Percentiles rank a stretch among this genome's conserved stretches.
These are phyloP conservation scores for Emydoidea blandingii DNA, from an alignment of 2,797 vertebrate species.

Conservation along the genomic window DNA sequence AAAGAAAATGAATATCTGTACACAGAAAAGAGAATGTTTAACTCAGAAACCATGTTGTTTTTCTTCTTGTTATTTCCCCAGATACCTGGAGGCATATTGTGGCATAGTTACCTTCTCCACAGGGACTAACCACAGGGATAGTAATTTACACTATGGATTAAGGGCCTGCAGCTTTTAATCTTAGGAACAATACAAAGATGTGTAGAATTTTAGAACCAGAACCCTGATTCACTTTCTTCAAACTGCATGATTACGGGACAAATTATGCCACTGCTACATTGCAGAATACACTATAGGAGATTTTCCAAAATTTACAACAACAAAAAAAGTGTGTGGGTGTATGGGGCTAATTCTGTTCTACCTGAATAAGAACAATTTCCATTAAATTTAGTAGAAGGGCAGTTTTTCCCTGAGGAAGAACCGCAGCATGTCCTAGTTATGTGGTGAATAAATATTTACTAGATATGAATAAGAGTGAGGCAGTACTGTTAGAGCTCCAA, in stretches of 20 bases:
- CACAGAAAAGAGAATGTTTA: neutral
- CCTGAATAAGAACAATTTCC: neutral
- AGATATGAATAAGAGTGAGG: neutral
- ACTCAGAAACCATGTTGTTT: neutral
- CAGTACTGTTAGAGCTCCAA: neutral
- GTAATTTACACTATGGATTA: neutral
- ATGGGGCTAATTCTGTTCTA: neutral
- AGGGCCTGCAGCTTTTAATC: neutral
- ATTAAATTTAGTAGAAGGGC: neutral
- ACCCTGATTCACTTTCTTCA: neutral
- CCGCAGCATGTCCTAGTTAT: neutral
- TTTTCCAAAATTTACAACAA: neutral
- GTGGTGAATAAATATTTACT: neutral
- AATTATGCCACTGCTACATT: neutral
- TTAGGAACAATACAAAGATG: conserved; percentile 7
- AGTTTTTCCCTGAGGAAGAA: neutral
- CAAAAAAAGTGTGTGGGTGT: neutral
- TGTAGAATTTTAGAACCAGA: neutral
- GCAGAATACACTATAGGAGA: neutral
- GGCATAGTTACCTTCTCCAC: neutral
- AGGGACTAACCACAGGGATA: neutral
- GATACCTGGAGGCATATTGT: neutral
- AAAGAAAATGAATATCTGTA: neutral
- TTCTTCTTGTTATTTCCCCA: neutral
- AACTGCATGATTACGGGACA: neutral